phyloP scores from a whole-genome alignment of 2,888 invertebrate species.

The Eilema depressum region DNA sequence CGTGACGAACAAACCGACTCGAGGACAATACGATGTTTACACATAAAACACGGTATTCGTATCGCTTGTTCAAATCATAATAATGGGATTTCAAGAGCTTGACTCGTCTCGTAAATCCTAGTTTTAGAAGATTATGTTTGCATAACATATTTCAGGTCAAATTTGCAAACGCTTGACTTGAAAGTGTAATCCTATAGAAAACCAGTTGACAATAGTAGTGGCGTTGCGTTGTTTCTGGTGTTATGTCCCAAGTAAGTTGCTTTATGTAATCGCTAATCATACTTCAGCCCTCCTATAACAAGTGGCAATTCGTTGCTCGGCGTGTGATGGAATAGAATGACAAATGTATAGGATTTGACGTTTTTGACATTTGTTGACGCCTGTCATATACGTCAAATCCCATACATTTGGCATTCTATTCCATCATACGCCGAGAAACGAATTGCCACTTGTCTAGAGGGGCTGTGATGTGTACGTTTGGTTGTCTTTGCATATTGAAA shows the following conservation, averaged over 20 bases:
- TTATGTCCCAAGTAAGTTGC: background rate
- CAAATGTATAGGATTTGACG: too few relatives aligned
- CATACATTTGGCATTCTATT: too few relatives aligned
- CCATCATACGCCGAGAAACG: too few relatives aligned
- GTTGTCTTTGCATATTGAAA: too few relatives aligned
- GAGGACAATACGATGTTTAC: constrained; percentile 65
- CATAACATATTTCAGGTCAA: background rate
- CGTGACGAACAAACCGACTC: constrained; percentile 49
- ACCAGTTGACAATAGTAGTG: background rate
- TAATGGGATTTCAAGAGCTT: constrained; percentile 1
- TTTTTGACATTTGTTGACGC: too few relatives aligned
- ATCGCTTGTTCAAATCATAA: constrained; percentile 7
- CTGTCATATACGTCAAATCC: too few relatives aligned
- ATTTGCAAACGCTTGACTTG: background rate
- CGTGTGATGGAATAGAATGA: too few relatives aligned
- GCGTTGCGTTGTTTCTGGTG: background rate
- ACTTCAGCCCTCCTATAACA: too few relatives aligned
- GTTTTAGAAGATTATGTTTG: background rate
- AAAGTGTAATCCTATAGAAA: background rate
- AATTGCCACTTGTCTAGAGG: too few relatives aligned
- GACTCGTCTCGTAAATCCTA: background rate
- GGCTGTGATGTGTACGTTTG: too few relatives aligned
- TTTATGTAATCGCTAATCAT: background rate
- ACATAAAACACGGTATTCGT: constrained; percentile 58
- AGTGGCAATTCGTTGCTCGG: too few relatives aligned